A percentile compares a stretch with the other conserved stretches of the same genome.
Evolutionary conservation across 2,888 invertebrate genomes (phyloP).

Genomic region (Eremobia ochroleuca): DNA sequence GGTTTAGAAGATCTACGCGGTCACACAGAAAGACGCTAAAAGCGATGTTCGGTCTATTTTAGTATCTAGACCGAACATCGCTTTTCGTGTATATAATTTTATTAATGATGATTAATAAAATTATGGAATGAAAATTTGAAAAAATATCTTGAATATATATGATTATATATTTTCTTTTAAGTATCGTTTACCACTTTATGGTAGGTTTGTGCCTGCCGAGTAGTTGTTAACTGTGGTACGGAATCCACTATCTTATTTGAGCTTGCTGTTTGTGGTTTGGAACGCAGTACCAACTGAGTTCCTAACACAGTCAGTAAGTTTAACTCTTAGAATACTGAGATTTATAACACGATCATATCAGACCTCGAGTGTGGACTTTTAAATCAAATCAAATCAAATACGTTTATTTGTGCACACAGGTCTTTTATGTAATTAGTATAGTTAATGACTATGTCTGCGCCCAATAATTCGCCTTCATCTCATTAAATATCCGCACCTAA

Average conservation of each 20-base stretch:
- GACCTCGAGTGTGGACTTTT: background rate
- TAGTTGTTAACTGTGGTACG: background rate
- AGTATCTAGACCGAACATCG: too few species aligned
- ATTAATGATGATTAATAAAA: too few species aligned
- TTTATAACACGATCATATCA: background rate
- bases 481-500: constrained; percentile 42
- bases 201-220: background rate
- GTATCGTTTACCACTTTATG: background rate
- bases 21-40: background rate
- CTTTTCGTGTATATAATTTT: too few species aligned
- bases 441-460: background rate
- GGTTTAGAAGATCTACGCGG: background rate
- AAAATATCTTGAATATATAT: background rate
- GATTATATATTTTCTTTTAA: background rate
- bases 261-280: background rate
- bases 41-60: background rate
- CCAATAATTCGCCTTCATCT: background rate
- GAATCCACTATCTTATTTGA: background rate
- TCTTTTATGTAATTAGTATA: background rate
- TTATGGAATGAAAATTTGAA: background rate
- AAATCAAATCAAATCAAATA: background rate
- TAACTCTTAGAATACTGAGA: background rate
- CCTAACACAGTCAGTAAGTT: background rate
- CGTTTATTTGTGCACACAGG: background rate
- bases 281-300: background rate